Percentiles rank a stretch among this genome's conserved stretches.
phyloP scores from a whole-genome alignment of 2,888 invertebrate genomes.

The Cremastinae sp. region DNA sequence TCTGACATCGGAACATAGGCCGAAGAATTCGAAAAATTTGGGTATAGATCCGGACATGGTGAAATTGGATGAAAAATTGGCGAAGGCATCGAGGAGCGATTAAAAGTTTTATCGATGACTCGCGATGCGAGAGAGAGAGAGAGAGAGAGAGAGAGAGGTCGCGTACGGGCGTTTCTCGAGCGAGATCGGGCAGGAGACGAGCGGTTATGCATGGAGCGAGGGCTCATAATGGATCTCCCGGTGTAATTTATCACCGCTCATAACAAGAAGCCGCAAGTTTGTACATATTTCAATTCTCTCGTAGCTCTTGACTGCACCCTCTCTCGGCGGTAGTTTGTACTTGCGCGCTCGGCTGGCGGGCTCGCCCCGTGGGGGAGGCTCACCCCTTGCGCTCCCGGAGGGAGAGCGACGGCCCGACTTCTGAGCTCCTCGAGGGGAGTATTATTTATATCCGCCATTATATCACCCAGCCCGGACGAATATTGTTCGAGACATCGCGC shows the following conservation, averaged over 20 bases:
- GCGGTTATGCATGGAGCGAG: constrained; percentile 35
- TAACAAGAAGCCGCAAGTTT: constrained; percentile 77
- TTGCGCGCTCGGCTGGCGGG: constrained; percentile 28
- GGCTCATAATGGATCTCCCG: constrained; percentile 58
- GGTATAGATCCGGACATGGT: too few species aligned
- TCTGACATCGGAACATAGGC: too few species aligned
- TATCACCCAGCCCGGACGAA: constrained; percentile 74
- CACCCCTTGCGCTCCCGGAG: constrained; percentile 51
- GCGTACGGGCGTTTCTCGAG: constrained; percentile 6
- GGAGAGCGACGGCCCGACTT: constrained; percentile 13
- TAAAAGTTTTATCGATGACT: not conserved
- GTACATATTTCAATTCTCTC: constrained; percentile 75
- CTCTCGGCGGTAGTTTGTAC: constrained; percentile 45
- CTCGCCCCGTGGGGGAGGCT: constrained; percentile 50
- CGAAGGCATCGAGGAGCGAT: not conserved
- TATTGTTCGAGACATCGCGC: constrained; percentile 78
- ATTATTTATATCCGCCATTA: constrained; percentile 78
- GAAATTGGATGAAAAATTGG: too few species aligned
- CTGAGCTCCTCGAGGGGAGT: constrained; percentile 64
- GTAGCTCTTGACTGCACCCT: constrained; percentile 63
- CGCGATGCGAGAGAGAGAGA: too few species aligned
- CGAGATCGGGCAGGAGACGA: constrained; percentile 29
- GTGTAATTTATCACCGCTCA: constrained; percentile 77
- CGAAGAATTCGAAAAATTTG: too few species aligned
- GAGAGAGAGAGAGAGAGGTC: not conserved